Base-by-base conservation (phyloP, 2,113 vertebrate genomes). In the Isichthys henryi region DNA sequence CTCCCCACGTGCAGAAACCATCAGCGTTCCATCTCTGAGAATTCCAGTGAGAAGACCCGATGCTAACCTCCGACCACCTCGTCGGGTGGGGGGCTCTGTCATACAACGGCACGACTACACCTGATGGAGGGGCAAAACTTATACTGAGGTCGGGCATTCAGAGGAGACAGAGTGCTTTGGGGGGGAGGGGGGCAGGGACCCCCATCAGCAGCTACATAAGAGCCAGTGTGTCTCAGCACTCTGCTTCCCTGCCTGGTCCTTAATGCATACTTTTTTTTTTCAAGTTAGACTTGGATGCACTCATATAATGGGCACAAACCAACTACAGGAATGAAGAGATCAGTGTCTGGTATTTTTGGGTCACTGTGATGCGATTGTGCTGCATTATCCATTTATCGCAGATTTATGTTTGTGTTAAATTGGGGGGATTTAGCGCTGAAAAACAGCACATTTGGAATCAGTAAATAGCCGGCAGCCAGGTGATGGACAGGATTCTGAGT, bases 51-150 rank as follows among this genome's bases (percentile, higher is more conserved):
- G 95, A 94, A 95, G 95, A 93, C 93, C 94, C 93, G 93, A 93
- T 93, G 91, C 93, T 95, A 95, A 95, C 93, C 94, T 94, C 94
- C 93, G 93, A 94, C 95, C 95, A 94, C 93, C 95, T 19, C 0
- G 52, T 21, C 1, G 50, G 50, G 95, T 95, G 94, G 94, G 62
- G n/a, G 95, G 94, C 95, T 95, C 94, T 96, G 95, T 96, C 95
- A 96, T 95, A 95, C 96, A 94, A 94, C 92, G 93, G 93, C 94
- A 95, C 95, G 96, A 96, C 95, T 93, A 94, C 93, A 95, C 93
- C 95, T 95, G 95, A 96, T 96, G 96, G 95, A 96, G 95, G 94
- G 52, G 15, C 17, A 95, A 94, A 91, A 93, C 93, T 95, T 95
- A 96, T 95, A 94, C 94, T 95, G 17, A 85, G 45, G 21, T n/a